phyloP scores from a whole-genome alignment of 2,797 vertebrate species.

The Xenopus petersii region DNA sequence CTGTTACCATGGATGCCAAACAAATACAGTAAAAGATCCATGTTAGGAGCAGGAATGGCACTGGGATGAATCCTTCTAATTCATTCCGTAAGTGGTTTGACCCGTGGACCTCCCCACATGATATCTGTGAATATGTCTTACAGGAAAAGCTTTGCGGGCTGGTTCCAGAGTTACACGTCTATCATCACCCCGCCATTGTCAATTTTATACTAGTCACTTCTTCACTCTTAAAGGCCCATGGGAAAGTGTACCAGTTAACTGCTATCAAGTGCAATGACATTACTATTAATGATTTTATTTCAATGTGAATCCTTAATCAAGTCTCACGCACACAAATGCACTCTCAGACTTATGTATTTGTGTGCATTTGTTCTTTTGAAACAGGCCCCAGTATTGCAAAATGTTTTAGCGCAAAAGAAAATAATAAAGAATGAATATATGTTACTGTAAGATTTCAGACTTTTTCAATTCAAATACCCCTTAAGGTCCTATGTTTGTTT shows the following conservation, averaged over 20 bases:
- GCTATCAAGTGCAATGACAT: background rate
- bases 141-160: constrained; percentile 11
- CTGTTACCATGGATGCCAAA: constrained; percentile 16
- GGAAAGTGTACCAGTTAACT: background rate
- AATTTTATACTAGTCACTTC: background rate
- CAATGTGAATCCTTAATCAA: too few relatives aligned
- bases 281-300: too few relatives aligned
- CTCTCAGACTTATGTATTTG: too few relatives aligned
- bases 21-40: constrained; percentile 29
- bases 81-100: constrained; percentile 36
- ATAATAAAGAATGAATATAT: too few relatives aligned
- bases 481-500: too few relatives aligned
- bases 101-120: constrained; percentile 15
- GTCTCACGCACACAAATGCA: too few relatives aligned
- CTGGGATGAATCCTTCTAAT: constrained; percentile 37
- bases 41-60: constrained; percentile 27
- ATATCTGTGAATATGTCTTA: constrained; percentile 23
- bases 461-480: too few relatives aligned
- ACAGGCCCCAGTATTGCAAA: too few relatives aligned
- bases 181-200: background rate
- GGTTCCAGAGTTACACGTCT: constrained; percentile 6
- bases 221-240: background rate
- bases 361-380: too few relatives aligned
- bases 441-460: too few relatives aligned
- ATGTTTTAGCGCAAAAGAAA: too few relatives aligned